Evolutionary conservation across 2,113 vertebrate species (phyloP).

Genomic region (Diphyllodes magnificus): DNA sequence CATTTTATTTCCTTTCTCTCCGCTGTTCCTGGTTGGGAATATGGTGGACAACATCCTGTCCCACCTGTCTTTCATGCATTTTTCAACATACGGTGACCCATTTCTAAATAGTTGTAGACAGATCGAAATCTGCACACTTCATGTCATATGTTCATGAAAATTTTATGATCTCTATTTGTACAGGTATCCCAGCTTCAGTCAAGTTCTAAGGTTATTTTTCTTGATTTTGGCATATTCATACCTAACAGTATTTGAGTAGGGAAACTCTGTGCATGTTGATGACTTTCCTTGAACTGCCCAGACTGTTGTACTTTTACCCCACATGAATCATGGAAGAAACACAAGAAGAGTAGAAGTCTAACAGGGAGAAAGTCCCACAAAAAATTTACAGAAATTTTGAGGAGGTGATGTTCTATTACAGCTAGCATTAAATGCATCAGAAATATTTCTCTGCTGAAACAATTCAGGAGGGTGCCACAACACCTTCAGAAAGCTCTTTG

Average conservation of each 20-base stretch:
- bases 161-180: not conserved
- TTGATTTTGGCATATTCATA: not conserved
- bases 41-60: not conserved
- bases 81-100: not conserved
- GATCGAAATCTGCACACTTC: not conserved
- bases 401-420: not conserved
- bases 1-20: not conserved
- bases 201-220: not conserved
- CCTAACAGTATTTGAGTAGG: not conserved
- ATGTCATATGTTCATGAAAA: not conserved
- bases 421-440: not conserved
- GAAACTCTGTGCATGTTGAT: not conserved
- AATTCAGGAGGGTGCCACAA: fast-evolving
- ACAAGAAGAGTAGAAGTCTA: not conserved
- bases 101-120: not conserved
- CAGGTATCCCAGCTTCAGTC: not conserved
- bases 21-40: not conserved
- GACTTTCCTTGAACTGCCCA: not conserved
- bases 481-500: not conserved
- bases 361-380: not conserved
- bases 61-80: not conserved
- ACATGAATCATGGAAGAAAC: not conserved
- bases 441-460: not conserved
- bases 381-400: not conserved
- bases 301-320: not conserved